Conservation (phyloP, 2,113 vertebrate species). For the Raja brachyura region DNA sequence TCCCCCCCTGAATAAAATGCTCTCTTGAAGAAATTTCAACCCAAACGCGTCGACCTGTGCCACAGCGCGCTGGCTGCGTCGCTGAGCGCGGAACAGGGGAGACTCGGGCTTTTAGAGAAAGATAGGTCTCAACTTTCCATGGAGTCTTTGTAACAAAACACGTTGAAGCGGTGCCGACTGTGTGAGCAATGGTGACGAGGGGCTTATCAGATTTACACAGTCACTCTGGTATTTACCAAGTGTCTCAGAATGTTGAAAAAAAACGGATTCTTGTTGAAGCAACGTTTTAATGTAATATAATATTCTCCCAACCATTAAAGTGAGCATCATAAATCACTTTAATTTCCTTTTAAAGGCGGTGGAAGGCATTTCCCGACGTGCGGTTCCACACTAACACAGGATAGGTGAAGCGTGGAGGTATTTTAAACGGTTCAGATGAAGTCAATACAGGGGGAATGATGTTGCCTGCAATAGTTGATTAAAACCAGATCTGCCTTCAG, state of each 20-base stretch:
- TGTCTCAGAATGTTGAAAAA: neutral
- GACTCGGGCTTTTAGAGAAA: too few relatives aligned
- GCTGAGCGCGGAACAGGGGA: neutral
- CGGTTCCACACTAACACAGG: neutral
- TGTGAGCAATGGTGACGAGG: neutral
- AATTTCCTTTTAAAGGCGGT: neutral
- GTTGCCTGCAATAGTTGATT: neutral
- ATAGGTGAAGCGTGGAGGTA: conserved; percentile 7
- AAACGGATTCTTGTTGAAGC: neutral
- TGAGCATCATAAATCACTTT: too few relatives aligned
- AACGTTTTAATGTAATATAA: neutral
- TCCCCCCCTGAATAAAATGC: neutral
- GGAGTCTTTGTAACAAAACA: neutral
- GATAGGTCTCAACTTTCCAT: neutral
- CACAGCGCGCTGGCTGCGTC: neutral
- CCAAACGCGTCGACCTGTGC: too few relatives aligned
- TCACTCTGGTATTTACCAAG: neutral
- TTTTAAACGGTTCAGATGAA: conserved; percentile 5
- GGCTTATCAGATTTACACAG: neutral
- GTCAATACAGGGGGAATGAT: neutral
- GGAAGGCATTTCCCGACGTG: neutral
- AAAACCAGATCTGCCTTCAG: neutral
- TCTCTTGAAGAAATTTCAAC: neutral
- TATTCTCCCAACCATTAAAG: neutral
- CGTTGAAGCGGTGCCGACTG: neutral